A percentile compares a stretch with the other conserved stretches of the same genome.
Conservation (phyloP, 92 coral and sea anemone species). For the Bergia sp. region DNA sequence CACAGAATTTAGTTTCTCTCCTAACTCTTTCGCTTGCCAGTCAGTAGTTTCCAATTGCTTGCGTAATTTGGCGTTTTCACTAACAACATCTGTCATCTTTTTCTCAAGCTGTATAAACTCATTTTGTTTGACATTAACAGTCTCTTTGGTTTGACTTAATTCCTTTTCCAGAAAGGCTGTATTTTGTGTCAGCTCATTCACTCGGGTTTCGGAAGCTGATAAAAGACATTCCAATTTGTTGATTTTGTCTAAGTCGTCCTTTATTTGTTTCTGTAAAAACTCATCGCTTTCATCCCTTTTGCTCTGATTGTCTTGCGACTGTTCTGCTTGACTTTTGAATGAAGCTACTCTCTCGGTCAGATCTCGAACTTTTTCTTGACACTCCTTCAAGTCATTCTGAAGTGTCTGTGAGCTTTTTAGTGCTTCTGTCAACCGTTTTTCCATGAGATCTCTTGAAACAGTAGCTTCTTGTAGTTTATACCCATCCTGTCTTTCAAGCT, state of each 20-base stretch:
- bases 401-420: conserved; percentile 65
- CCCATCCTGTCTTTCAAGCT: conserved; percentile 69
- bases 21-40: conserved; percentile 39
- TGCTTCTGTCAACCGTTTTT: conserved; percentile 77
- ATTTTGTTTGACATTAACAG: background rate
- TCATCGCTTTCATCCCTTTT: conserved; percentile 22
- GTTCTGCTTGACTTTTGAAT: conserved; percentile 52
- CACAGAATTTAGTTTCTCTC: conserved; percentile 49
- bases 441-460: conserved; percentile 79
- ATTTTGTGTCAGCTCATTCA: background rate
- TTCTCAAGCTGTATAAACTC: background rate
- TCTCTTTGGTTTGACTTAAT: background rate
- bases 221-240: conserved; percentile 7
- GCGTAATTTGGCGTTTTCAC: conserved; percentile 40
- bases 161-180: background rate
- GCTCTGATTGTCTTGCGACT: conserved; percentile 20
- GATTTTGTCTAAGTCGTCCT: conserved; percentile 16
- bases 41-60: conserved; percentile 43
- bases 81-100: background rate
- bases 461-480: conserved; percentile 73
- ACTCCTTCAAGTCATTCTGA: conserved; percentile 63
- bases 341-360: conserved; percentile 43
- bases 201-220: background rate
- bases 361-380: conserved; percentile 53
- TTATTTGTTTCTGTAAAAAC: conserved; percentile 16